Evolutionary conservation across 2,888 invertebrate genomes (phyloP), one percentile per base, ranked within the genome.

Genomic region (Cartodere bifasciata): DNA sequence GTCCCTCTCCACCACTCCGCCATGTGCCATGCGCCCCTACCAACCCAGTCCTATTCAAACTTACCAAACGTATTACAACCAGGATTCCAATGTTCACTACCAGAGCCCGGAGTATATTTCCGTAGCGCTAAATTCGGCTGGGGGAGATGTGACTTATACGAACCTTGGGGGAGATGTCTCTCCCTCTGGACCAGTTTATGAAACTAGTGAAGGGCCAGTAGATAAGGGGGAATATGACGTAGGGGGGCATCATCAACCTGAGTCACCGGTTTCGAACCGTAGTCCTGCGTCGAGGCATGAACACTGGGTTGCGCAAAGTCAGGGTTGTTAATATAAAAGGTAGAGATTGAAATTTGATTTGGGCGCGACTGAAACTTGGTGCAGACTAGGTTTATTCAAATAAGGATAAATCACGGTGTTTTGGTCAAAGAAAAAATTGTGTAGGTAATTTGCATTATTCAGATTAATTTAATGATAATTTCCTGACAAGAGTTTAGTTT

Each of bases 1-100:
- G 62, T 57, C 60, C 3, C 39, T 59, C 16, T 55, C 60, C 3
- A 56, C 60, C n/a, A 56, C 56, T 40, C 57, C 60, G 3, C 58
- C 60, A 3, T 58, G 58, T 3, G 56, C 58, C 3, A 56, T 58
- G 34, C 56, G 59, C 40, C 43, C 55, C 16, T 60, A 60, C 42
- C 58, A 59, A 40, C 53, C 51, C 31, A 41, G 50, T 4, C 51
- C 56, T 2, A 49, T 56, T 11, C 41, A 53, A 4, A 45, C 57
- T 2, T 60, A 60, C 39, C 49, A 56, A 1, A 48, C 55, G 22
- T 60, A 58, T 35, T 60, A 59, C 38, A 50, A 50, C 16, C 56
- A 54, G 33, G 60, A 60, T 23, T 35, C 45, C 23, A 57, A 43
- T 34, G 45, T 52, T 2, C 49, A 55, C 28, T 58, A 60, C 33